Evolutionary conservation across 2,888 invertebrate species (phyloP).

Genomic region (Lycocerus yunnanus): DNA sequence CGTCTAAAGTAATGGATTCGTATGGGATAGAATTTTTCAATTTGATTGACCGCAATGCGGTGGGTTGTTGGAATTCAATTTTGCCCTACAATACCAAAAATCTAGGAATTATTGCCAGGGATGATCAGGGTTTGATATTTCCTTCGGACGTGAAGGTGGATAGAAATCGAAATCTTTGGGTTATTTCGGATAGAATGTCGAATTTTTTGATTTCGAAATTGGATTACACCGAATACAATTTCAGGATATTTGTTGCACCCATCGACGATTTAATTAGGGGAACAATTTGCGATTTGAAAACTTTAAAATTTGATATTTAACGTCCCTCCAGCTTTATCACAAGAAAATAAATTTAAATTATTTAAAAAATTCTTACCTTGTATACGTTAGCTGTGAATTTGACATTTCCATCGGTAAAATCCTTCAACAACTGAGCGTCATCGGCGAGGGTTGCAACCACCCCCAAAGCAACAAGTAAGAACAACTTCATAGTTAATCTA

Average conservation of each 20-base stretch:
- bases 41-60: conserved; percentile 78
- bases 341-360: background rate
- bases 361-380: conserved; percentile 55
- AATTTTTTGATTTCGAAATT: conserved; percentile 69
- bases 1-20: conserved; percentile 75
- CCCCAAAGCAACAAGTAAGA: conserved; percentile 38
- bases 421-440: conserved; percentile 50
- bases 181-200: conserved; percentile 82
- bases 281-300: conserved; percentile 67
- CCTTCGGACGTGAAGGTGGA: conserved; percentile 82
- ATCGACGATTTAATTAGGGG: conserved; percentile 68
- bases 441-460: conserved; percentile 32
- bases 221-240: conserved; percentile 78
- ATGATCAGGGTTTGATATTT: conserved; percentile 76
- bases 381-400: conserved; percentile 55
- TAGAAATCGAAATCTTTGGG: conserved; percentile 73
- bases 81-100: conserved; percentile 68
- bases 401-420: conserved; percentile 39
- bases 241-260: conserved; percentile 74
- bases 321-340: background rate
- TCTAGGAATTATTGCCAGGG: conserved; percentile 72
- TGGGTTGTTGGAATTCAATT: conserved; percentile 81
- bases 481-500: conserved; percentile 6
- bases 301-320: background rate
- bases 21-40: conserved; percentile 75